A percentile compares a stretch with the other conserved stretches of the same genome.
Conservation (phyloP, 2,888 invertebrate genomes). For the Pseudococcus viburni region DNA sequence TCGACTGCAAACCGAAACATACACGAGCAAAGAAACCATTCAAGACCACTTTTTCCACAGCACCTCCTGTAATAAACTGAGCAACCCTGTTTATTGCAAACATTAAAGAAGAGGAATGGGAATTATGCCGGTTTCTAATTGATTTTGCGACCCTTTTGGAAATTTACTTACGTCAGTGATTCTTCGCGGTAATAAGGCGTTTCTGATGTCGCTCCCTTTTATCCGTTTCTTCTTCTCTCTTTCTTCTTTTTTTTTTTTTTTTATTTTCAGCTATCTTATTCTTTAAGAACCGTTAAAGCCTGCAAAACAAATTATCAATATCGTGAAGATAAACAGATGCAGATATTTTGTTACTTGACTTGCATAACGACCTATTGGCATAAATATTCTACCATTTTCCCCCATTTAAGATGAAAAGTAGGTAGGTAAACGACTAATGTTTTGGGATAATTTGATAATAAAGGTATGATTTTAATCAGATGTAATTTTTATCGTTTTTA, state of each 20-base stretch:
- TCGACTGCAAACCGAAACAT: neutral
- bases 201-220: slow-evolving; percentile 33
- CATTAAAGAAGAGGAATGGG: slow-evolving; percentile 19
- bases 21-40: neutral
- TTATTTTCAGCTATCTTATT: slow-evolving; percentile 5
- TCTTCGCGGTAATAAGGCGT: slow-evolving; percentile 48
- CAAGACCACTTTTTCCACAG: neutral
- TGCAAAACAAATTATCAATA: slow-evolving; percentile 57
- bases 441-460: neutral
- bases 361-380: slow-evolving; percentile 56
- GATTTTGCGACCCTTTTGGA: slow-evolving; percentile 61
- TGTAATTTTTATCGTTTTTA: neutral
- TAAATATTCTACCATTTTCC: slow-evolving; percentile 52
- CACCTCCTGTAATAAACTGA: neutral
- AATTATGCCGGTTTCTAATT: slow-evolving; percentile 54
- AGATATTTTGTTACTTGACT: slow-evolving; percentile 32
- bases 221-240: neutral
- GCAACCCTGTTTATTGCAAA: slow-evolving; percentile 29
- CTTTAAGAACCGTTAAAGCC: slow-evolving; percentile 32
- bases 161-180: slow-evolving; percentile 32
- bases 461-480: neutral
- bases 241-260: neutral
- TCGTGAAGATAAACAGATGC: slow-evolving; percentile 59
- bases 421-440: neutral
- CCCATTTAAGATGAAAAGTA: neutral